Evolutionary conservation across 2,113 vertebrate species (phyloP).

Genomic region (Todiramphus saurophagus): DNA sequence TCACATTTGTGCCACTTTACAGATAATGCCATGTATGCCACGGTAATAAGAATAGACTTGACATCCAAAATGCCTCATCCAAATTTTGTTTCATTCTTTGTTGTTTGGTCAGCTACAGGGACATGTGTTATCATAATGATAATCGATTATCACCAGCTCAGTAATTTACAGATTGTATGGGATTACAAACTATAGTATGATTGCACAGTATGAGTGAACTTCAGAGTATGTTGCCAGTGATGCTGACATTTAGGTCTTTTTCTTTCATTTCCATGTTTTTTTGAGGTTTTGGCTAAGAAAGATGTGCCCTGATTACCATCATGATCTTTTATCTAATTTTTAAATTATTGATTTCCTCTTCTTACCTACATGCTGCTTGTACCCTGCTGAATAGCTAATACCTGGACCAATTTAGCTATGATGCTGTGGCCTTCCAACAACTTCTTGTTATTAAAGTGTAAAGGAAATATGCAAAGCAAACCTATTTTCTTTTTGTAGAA

Average conservation of each 20-base stretch:
- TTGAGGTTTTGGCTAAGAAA: not conserved
- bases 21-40: accelerated
- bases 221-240: not conserved
- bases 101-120: not conserved
- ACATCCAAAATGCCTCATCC: not conserved
- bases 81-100: not conserved
- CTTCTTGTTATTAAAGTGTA: not conserved
- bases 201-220: not conserved
- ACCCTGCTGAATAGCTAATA: not conserved
- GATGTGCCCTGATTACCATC: not conserved
- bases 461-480: not conserved
- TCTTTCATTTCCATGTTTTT: not conserved
- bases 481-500: not conserved
- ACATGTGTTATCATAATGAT: not conserved
- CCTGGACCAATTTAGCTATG: not conserved
- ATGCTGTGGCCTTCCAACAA: not conserved
- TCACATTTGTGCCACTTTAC: not conserved
- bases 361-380: not conserved
- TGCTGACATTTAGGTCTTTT: not conserved
- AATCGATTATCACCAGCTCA: not conserved
- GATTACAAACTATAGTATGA: not conserved
- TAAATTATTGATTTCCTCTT: not conserved
- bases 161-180: not conserved
- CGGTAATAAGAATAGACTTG: not conserved
- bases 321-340: not conserved